Evolutionary conservation across 2,888 invertebrate genomes (phyloP), one percentile per base, ranked within the genome.

Genomic region (Periphyllus acericola): DNA sequence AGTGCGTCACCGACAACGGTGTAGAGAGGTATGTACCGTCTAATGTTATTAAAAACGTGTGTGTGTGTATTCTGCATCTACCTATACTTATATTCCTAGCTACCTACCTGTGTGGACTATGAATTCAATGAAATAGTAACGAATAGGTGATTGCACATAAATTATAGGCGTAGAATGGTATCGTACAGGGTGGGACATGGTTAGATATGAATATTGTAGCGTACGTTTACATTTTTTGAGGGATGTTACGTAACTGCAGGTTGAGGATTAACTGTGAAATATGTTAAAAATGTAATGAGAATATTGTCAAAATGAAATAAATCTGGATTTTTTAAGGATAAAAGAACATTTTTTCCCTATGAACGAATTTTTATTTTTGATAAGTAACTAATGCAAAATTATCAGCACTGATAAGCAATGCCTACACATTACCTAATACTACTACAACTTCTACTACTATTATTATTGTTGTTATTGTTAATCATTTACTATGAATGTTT

Each of bases 361-460:
- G 46, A n/a, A 68, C 32, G 25, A 40, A 9, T 83, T 60, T 60
- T 60, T 60, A 60, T 60, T 21, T 78, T 68, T 85, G 85, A 85
- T 85, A 85, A 85, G 78, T 68, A 85, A n/a, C 55, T 60, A 14
- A 60, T 75, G 75, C 75, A 76, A 68, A 85, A 85, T 85, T 78
- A 85, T 85, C 78, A 85, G 68, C 34, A 78, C 85, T 85, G 85
- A 85, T 85, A 78, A 85, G 46, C 40, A 83, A 75, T 40, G 29
- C 36, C 29, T 74, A 34, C 55, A 52, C 52, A 34, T 40, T 32
- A 71, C 52, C 34, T 29, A 68, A 60, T 25, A 60, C 3, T 60
- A 60, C 60, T 60, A 60, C 60, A 21, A 60, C 60, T 60, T 5
- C 60, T 25, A 25, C 60, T 60, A 60, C 60, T 60, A 60, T 25